These are phyloP conservation scores for Abramis brama DNA, from an alignment of 2,113 vertebrate species.

Conservation along the genomic window DNA sequence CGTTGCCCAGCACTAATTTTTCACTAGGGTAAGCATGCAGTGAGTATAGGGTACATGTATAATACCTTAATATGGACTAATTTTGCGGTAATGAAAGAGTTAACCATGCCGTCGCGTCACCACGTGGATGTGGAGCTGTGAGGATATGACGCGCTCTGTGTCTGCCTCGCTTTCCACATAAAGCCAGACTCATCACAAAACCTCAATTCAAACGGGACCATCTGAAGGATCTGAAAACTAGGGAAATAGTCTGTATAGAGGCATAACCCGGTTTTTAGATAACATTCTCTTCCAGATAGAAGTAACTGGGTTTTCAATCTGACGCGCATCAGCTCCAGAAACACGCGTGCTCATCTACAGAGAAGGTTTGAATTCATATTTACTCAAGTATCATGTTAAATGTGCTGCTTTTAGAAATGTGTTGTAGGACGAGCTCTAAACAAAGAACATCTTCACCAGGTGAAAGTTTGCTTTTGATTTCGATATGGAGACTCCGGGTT, in stretches of 20 bases:
- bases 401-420: not conserved
- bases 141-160: conserved; percentile 68
- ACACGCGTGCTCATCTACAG: conserved; percentile 32
- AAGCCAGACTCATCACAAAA: conserved; percentile 45
- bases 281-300: not conserved
- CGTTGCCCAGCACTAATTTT: no score
- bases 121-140: conserved; percentile 48
- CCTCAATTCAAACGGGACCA: not conserved
- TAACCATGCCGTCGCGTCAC: conserved; percentile 39
- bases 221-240: not conserved
- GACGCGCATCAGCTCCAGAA: conserved; percentile 13
- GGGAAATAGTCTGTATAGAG: not conserved
- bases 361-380: conserved; percentile 64
- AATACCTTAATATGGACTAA: not conserved
- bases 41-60: not conserved
- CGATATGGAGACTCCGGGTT: not conserved
- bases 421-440: not conserved
- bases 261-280: not conserved
- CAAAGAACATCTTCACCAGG: not conserved
- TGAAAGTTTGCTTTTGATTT: not conserved
- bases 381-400: not conserved
- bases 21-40: no score
- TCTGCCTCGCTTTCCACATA: conserved; percentile 64
- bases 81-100: conserved; percentile 12
- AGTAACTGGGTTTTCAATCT: not conserved